A percentile compares a stretch with the other conserved stretches of the same genome.
Evolutionary conservation across 92 coral and sea anemone species (phyloP).

Genomic region (Parazoanthus swiftii): DNA sequence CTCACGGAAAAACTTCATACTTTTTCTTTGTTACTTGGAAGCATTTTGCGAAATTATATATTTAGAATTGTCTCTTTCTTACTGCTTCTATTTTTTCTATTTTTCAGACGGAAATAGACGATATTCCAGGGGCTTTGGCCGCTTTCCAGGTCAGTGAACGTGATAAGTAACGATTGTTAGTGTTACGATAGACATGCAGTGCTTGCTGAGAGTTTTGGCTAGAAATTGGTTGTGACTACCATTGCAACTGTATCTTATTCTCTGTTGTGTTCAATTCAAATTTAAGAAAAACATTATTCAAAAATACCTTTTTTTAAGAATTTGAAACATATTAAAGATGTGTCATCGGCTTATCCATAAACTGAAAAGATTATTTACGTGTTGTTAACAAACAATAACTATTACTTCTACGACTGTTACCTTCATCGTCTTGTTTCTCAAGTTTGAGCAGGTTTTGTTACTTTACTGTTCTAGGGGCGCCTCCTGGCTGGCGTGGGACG

Average conservation of each 20-base stretch:
- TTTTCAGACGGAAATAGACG: conserved; percentile 93
- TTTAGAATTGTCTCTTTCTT: not conserved
- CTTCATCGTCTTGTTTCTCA: not conserved
- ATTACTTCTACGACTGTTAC: not conserved
- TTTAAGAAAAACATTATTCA: too few relatives aligned
- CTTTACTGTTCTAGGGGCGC: conserved; percentile 71
- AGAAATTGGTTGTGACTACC: too few relatives aligned
- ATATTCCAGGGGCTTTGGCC: conserved; percentile 88
- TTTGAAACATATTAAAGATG: too few relatives aligned
- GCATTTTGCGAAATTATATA: too few relatives aligned
- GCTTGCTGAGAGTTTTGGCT: too few relatives aligned
- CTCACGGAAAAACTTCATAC: too few relatives aligned
- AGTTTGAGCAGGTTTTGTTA: not conserved
- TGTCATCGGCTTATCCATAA: too few relatives aligned
- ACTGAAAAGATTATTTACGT: too few relatives aligned
- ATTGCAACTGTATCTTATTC: too few relatives aligned
- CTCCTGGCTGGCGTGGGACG: conserved; percentile 94
- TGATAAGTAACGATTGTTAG: not conserved
- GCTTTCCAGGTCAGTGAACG: conserved; percentile 83
- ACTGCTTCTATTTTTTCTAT: not conserved
- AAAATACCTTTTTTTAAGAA: too few relatives aligned
- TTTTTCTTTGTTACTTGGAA: not conserved
- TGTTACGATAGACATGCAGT: not conserved
- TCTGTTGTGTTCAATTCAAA: too few relatives aligned
- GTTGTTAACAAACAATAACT: not conserved